phyloP scores from a whole-genome alignment of 2,113 vertebrate genomes.

The Channa maculata region DNA sequence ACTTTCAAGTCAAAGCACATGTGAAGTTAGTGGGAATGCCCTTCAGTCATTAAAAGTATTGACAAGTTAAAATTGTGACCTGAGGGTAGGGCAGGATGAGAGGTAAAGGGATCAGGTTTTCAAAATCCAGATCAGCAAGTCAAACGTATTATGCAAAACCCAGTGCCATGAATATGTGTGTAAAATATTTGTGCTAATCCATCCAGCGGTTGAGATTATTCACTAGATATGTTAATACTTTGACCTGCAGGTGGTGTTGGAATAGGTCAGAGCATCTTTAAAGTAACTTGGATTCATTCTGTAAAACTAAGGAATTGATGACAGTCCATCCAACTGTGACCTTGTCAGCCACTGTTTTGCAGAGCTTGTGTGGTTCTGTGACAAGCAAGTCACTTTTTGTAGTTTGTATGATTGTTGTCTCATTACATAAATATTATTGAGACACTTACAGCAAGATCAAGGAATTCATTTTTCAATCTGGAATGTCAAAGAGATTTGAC shows the following conservation, averaged over 20 bases:
- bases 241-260: neutral
- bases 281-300: neutral
- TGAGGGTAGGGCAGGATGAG: neutral
- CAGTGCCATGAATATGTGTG: no score
- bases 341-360: neutral
- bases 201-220: neutral
- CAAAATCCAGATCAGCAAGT: no score
- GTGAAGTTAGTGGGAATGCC: neutral
- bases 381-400: neutral
- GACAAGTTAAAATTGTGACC: neutral
- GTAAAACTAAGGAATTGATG: neutral
- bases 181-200: no score
- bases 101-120: neutral
- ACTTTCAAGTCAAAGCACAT: neutral
- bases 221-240: neutral
- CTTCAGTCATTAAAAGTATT: neutral
- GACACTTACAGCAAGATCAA: constrained; percentile 30
- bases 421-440: constrained; percentile 5
- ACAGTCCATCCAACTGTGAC: no score
- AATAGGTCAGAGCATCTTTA: neutral
- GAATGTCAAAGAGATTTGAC: constrained; percentile 45
- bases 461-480: constrained; percentile 48
- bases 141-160: no score
- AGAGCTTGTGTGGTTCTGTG: neutral
- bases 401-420: no score